Conservation (phyloP, 2,797 vertebrate species). For the Chrysocyon brachyurus region DNA sequence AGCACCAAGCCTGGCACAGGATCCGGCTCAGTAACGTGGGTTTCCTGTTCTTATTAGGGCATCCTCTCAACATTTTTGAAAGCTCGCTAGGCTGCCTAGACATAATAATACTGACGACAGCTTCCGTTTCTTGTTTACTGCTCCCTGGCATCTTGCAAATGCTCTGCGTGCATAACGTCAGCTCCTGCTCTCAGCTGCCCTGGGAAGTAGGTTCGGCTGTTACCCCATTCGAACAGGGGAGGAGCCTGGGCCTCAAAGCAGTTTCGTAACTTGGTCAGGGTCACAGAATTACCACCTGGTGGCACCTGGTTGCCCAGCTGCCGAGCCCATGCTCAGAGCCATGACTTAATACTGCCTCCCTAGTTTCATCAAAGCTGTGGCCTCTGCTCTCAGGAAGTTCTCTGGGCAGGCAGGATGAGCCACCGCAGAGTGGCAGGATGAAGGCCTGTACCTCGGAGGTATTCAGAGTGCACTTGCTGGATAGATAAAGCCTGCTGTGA, state of each 20-base stretch:
- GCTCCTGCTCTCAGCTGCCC: neutral
- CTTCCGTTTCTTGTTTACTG: neutral
- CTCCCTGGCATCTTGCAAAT: neutral
- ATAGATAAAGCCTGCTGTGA: neutral
- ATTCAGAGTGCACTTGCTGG: neutral
- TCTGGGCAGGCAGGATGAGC: neutral
- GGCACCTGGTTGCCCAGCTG: neutral
- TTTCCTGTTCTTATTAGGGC: neutral
- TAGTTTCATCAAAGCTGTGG: neutral
- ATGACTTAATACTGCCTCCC: neutral
- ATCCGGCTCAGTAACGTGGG: neutral
- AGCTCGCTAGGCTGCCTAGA: neutral
- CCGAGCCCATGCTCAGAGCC: neutral
- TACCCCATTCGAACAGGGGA: neutral
- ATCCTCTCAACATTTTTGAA: neutral
- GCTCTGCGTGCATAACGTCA: neutral
- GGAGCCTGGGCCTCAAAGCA: neutral
- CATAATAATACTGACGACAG: neutral
- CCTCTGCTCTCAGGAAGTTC: neutral
- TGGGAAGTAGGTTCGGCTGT: neutral
- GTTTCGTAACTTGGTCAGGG: neutral
- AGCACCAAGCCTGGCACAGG: neutral
- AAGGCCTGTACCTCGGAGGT: neutral
- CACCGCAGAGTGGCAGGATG: fast-evolving
- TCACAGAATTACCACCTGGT: neutral